Evolutionary conservation across 2,113 vertebrate genomes (phyloP).

Genomic region (Acanthochromis polyacanthus): DNA sequence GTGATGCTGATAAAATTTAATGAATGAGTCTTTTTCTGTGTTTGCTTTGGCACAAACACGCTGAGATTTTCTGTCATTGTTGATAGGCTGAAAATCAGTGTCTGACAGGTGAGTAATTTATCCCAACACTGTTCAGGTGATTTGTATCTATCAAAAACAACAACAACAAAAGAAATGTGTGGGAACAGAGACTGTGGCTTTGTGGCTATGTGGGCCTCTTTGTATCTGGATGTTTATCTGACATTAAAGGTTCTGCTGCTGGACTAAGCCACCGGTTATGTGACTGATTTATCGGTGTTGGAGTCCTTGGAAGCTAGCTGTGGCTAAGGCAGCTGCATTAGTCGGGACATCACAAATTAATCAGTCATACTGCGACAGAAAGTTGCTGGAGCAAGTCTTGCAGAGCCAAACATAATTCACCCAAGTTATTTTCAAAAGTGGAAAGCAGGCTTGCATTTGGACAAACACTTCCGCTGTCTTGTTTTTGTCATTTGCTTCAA

Average conservation of each 20-base stretch:
- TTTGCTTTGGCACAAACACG: background rate
- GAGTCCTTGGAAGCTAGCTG: background rate
- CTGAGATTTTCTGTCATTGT: background rate
- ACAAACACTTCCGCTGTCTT: background rate
- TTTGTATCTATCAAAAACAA: background rate
- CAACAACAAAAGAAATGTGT: background rate
- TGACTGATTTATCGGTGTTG: background rate
- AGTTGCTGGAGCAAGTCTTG: background rate
- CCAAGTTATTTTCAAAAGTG: background rate
- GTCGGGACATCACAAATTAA: conserved; percentile 3
- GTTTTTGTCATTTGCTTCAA: background rate
- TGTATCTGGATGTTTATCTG: background rate
- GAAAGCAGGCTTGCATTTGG: background rate
- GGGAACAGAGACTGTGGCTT: background rate
- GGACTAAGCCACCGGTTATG: background rate
- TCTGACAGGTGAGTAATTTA: background rate
- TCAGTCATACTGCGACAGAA: background rate
- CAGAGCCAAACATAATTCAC: background rate
- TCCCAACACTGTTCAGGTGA: background rate
- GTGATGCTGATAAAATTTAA: too few species aligned
- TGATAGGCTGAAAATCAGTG: background rate
- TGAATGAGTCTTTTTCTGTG: too few species aligned
- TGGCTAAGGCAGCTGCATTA: background rate
- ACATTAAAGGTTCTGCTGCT: background rate
- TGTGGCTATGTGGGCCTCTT: background rate